These are phyloP conservation scores for Ardeotis arabs DNA, from an alignment of 2,113 vertebrate genomes.

Conservation along the genomic window DNA sequence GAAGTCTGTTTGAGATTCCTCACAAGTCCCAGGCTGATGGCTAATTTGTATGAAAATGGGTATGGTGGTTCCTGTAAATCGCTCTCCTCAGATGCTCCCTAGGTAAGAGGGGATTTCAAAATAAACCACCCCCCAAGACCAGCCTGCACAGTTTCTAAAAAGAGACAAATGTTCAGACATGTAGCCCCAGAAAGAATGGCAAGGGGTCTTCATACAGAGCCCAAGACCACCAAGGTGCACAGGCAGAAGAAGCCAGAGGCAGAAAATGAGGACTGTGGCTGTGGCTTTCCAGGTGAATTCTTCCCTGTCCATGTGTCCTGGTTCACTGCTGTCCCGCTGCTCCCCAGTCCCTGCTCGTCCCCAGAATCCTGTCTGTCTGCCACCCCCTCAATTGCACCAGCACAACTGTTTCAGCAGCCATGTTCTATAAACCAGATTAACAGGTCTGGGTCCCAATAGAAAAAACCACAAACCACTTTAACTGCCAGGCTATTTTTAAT, in stretches of 20 bases:
- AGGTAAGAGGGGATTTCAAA: neutral
- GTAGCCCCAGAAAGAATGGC: neutral
- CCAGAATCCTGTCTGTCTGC: neutral
- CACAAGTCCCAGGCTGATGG: neutral
- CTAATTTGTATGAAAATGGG: slow-evolving; percentile 48
- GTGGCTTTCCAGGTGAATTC: neutral
- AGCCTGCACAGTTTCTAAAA: neutral
- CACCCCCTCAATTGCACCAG: neutral
- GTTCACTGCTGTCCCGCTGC: neutral
- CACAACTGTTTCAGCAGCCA: neutral
- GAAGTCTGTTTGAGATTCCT: slow-evolving; percentile 31
- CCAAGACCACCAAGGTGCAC: neutral
- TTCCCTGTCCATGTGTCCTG: neutral
- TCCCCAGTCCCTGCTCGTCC: neutral
- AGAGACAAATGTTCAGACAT: neutral
- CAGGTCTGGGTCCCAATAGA: neutral
- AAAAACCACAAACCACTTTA: neutral
- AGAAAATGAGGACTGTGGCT: neutral
- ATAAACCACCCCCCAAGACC: neutral
- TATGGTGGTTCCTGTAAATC: neutral
- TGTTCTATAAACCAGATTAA: neutral
- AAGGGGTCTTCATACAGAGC: neutral
- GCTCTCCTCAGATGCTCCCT: neutral
- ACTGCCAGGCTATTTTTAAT: slow-evolving; percentile 49
- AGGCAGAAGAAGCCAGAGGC: neutral